Evolutionary conservation across 2,113 vertebrate species (phyloP).

Genomic region (Pituophis catenifer): DNA sequence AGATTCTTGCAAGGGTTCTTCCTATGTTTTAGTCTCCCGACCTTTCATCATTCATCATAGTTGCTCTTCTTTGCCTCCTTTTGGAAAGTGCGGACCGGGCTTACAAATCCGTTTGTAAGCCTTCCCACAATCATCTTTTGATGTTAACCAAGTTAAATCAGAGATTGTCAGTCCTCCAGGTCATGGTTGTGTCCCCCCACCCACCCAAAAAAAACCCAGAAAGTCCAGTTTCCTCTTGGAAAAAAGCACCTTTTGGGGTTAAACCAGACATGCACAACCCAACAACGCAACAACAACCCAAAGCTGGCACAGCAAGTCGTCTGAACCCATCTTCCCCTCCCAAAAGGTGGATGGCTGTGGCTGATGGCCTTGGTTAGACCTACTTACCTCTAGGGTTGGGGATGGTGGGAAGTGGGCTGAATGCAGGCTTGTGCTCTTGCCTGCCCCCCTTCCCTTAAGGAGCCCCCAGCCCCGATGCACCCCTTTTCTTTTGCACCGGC

Average conservation of each 20-base stretch:
- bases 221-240: too few species aligned
- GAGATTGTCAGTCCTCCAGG: too few species aligned
- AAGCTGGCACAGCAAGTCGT: not conserved
- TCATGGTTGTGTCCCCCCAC: too few species aligned
- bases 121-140: too few species aligned
- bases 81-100: too few species aligned
- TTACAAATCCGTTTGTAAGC: not conserved
- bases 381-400: not conserved
- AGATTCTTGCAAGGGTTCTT: too few species aligned
- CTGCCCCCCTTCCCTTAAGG: not conserved
- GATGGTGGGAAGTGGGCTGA: not conserved
- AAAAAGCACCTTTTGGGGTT: not conserved
- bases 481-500: not conserved
- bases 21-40: too few species aligned
- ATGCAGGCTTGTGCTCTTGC: not conserved
- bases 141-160: too few species aligned
- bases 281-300: not conserved
- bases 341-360: not conserved
- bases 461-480: not conserved
- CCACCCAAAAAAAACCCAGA: too few species aligned
- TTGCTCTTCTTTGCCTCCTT: too few species aligned
- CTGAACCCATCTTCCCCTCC: not conserved
- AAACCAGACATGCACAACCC: not conserved
- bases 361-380: not conserved
- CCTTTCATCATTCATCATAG: too few species aligned